A percentile compares a stretch with the other conserved stretches of the same genome.
Conservation (phyloP, 1,140 invertebrate genomes). For the Vollenhovia emeryi region DNA sequence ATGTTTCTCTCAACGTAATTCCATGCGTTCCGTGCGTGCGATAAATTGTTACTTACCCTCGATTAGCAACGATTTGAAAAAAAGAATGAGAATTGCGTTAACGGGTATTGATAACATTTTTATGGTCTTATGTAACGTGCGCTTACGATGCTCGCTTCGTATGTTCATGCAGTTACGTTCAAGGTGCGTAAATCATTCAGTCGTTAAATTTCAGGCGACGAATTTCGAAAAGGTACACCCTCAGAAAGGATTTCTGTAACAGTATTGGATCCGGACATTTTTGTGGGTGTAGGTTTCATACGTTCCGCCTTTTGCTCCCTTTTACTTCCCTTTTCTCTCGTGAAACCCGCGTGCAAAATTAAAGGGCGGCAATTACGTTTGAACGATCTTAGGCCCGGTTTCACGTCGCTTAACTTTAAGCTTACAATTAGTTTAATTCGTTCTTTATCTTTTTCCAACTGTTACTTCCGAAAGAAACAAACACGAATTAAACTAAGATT, state of each 20-base stretch:
- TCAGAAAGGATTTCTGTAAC: too few relatives aligned
- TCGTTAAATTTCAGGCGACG: constrained; percentile 7
- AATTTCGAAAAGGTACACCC: neutral
- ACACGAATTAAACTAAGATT: too few relatives aligned
- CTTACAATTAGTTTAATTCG: too few relatives aligned
- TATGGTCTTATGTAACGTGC: constrained; percentile 23
- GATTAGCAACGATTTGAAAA: neutral
- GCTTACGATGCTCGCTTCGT: neutral
- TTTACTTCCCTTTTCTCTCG: neutral
- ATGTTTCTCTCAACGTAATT: neutral
- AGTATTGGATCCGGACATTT: too few relatives aligned
- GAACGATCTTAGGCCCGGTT: too few relatives aligned
- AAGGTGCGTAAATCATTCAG: constrained; percentile 11
- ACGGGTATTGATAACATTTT: constrained; percentile 36
- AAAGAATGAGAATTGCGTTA: constrained; percentile 32
- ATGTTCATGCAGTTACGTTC: constrained; percentile 31
- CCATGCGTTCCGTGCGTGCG: neutral
- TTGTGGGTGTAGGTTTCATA: constrained; percentile 11
- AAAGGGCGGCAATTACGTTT: too few relatives aligned
- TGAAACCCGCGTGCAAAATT: neutral
- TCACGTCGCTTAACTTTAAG: too few relatives aligned
- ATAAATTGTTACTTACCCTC: neutral
- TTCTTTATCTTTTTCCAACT: too few relatives aligned
- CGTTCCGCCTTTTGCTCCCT: neutral
- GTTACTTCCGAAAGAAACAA: too few relatives aligned